Percentiles rank a stretch among this genome's conserved stretches.
Conservation (phyloP, 2,113 vertebrate species). For the Antechinus stuartii region DNA sequence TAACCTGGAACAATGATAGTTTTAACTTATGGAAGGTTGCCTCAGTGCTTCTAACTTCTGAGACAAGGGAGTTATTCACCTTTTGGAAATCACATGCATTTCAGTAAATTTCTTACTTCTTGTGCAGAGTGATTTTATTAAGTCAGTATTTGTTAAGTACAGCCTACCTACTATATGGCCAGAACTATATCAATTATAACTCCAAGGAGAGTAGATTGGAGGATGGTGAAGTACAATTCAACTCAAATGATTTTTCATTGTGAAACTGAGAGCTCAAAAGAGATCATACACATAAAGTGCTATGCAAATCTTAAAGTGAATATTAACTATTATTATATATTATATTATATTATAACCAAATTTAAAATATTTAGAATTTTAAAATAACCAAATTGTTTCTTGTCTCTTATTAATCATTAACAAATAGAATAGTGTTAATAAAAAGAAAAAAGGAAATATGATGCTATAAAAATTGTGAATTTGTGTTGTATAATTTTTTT, state of each 20-base stretch:
- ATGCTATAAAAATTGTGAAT: background rate
- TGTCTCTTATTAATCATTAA: background rate
- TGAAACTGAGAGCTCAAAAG: background rate
- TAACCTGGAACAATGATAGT: background rate
- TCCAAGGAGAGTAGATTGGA: background rate
- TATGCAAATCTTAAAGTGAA: background rate
- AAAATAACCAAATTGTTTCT: background rate
- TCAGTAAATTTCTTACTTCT: background rate
- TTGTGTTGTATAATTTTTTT: background rate
- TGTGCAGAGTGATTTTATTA: background rate
- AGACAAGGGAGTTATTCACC: background rate
- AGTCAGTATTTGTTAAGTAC: background rate
- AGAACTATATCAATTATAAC: background rate
- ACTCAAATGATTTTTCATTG: background rate
- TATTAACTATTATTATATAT: background rate
- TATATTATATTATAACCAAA: no score
- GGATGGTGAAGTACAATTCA: background rate
- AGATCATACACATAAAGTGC: background rate
- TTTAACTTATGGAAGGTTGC: background rate
- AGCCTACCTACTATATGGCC: background rate
- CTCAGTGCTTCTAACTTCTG: rapidly evolving
- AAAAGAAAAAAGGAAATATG: background rate
- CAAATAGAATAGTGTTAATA: background rate
- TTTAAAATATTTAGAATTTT: background rate
- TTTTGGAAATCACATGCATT: background rate